These are phyloP conservation scores for Ephydatia muelleri DNA, from an alignment of 37 sponge, comb jelly and placozoan species.

Conservation along the genomic window DNA sequence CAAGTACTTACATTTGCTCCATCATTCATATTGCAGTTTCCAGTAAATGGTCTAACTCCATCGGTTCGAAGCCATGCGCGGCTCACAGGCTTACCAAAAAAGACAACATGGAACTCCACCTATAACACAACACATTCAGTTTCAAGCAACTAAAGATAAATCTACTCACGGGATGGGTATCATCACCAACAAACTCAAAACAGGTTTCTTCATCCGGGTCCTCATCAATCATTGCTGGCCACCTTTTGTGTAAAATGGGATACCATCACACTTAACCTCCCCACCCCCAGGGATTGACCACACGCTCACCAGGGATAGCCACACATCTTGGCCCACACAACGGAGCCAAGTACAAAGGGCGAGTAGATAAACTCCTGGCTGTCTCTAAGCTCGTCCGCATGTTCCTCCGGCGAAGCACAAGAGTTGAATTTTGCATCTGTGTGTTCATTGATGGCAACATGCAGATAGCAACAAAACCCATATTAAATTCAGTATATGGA, in stretches of 20 bases:
- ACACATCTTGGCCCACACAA: conserved; percentile 75
- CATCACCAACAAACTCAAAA: conserved; percentile 33
- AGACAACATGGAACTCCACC: conserved; percentile 76
- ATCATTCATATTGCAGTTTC: conserved; percentile 1
- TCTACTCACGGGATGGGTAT: conserved; percentile 23
- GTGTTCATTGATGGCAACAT: not conserved
- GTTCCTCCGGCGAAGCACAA: conserved; percentile 52
- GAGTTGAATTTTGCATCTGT: conserved; percentile 34
- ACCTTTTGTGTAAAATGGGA: too few species aligned
- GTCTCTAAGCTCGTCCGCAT: conserved; percentile 30
- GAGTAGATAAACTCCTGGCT: conserved; percentile 74
- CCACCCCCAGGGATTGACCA: not conserved
- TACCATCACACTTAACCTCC: not conserved
- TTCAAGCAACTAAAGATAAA: not conserved
- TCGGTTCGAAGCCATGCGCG: conserved; percentile 56
- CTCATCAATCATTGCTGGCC: conserved; percentile 82
- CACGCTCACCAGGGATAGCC: conserved; percentile 70
- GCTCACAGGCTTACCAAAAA: conserved; percentile 68
- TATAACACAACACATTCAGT: conserved; percentile 6
- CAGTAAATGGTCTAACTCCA: conserved; percentile 18
- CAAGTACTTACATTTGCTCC: conserved; percentile 1
- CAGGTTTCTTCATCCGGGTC: conserved; percentile 64
- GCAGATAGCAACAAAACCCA: not conserved
- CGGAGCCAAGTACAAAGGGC: conserved; percentile 54
- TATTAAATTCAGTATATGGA: not conserved